Conservation (phyloP, 2,113 vertebrate species). For the Hydrochoerus hydrochaeris region DNA sequence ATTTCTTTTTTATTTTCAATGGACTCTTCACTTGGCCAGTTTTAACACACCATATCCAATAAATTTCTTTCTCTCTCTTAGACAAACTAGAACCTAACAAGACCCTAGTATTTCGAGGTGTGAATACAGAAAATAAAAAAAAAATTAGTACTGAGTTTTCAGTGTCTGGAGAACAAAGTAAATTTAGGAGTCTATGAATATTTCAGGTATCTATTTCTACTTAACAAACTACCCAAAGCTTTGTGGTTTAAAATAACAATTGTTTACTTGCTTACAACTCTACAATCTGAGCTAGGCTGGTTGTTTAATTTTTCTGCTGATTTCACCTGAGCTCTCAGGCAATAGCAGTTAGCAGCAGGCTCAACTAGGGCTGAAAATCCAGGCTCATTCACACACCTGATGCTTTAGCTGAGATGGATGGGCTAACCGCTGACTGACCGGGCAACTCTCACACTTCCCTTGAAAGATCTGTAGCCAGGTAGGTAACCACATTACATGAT, state of each 20-base stretch:
- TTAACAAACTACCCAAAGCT: not conserved
- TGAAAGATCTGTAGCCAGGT: not conserved
- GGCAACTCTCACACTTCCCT: not conserved
- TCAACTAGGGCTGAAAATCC: not conserved
- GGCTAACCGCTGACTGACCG: not conserved
- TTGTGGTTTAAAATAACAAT: not conserved
- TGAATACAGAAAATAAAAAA: not conserved
- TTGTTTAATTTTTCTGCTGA: not conserved
- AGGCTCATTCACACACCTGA: not conserved
- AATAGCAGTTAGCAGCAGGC: not conserved
- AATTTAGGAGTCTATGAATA: not conserved
- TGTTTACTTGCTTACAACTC: not conserved
- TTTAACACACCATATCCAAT: not conserved
- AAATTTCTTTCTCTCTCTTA: not conserved
- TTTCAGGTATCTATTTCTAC: not conserved
- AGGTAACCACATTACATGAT: not conserved
- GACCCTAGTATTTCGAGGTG: not conserved
- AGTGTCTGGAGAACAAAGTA: not conserved
- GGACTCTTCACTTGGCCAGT: not conserved
- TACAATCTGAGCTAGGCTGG: not conserved
- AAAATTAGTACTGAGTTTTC: not conserved
- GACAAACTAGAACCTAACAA: not conserved
- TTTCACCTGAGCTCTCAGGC: not conserved
- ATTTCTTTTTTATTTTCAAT: not conserved
- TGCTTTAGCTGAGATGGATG: not conserved